These are phyloP conservation scores for Microchrysa polita DNA, from an alignment of 2,888 invertebrate genomes.

Conservation along the genomic window DNA sequence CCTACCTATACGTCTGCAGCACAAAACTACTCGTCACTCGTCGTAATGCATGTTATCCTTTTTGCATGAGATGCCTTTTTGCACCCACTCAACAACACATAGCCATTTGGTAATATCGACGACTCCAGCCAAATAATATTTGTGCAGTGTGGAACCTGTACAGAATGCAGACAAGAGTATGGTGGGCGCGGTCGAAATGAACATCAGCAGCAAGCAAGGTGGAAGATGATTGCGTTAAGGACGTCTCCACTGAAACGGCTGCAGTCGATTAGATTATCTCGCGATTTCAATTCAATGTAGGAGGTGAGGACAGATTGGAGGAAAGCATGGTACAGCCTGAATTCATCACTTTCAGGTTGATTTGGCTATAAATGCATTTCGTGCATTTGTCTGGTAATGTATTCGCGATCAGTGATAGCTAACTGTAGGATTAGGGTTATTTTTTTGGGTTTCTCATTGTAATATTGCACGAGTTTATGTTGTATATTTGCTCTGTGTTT, in stretches of 20 bases:
- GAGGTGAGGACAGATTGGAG: background rate
- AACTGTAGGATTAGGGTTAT: too few relatives aligned
- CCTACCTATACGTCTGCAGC: background rate
- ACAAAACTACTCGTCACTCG: background rate
- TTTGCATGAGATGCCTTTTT: background rate
- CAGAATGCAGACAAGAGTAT: background rate
- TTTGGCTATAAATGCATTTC: constrained; percentile 1
- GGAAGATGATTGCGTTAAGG: constrained; percentile 1
- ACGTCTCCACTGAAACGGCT: constrained; percentile 16
- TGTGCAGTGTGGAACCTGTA: background rate
- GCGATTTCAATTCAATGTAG: constrained; percentile 12
- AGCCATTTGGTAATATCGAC: too few relatives aligned
- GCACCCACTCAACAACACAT: background rate
- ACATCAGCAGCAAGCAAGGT: too few relatives aligned
- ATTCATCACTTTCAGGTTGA: constrained; percentile 6
- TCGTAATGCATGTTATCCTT: background rate
- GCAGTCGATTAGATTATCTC: constrained; percentile 23
- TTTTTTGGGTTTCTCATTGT: too few relatives aligned
- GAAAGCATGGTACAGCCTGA: background rate
- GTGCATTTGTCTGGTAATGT: background rate
- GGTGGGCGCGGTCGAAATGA: background rate
- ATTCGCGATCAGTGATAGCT: background rate
- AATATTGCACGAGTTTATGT: too few relatives aligned
- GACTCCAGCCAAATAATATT: background rate
- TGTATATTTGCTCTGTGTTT: too few relatives aligned